Evolutionary conservation across 64 coral and sea anemone species (phyloP).

Genomic region (Cladopsammia gracilis): DNA sequence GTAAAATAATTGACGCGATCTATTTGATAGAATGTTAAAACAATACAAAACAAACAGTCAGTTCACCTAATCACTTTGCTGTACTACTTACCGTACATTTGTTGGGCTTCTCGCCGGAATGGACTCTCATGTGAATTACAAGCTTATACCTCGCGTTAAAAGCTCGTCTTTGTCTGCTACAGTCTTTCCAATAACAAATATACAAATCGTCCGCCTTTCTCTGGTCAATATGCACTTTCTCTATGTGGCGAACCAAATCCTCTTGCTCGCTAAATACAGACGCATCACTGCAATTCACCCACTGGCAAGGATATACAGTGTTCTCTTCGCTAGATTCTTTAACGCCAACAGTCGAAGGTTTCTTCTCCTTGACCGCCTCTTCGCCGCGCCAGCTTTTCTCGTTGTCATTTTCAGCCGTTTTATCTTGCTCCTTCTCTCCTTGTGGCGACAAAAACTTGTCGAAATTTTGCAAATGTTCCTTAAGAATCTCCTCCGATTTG

Average conservation of each 20-base stretch:
- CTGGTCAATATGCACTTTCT: conserved; percentile 99
- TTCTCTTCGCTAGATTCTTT: conserved; percentile 80
- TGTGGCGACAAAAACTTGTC: conserved; percentile 46
- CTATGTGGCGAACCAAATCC: conserved; percentile 96
- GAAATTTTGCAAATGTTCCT: conserved; percentile 70
- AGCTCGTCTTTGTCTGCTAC: conserved; percentile 84
- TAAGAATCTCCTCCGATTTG: conserved; percentile 76
- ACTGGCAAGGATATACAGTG: conserved; percentile 78
- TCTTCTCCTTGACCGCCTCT: conserved; percentile 33
- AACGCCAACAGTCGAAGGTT: conserved; percentile 5
- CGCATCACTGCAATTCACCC: conserved; percentile 78
- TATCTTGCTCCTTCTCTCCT: conserved; percentile 36
- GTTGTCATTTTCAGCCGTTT: not conserved
- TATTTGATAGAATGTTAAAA: conserved; percentile 50
- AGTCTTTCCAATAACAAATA: conserved; percentile 97
- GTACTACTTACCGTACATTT: conserved; percentile 92
- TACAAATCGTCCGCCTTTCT: conserved; percentile 98
- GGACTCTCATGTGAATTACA: conserved; percentile 99
- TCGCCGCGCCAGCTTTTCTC: conserved; percentile 37
- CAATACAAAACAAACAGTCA: conserved; percentile 70
- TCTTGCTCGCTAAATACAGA: conserved; percentile 88
- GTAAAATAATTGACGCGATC: conserved; percentile 50
- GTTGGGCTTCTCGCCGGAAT: conserved; percentile 97
- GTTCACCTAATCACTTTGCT: conserved; percentile 10
- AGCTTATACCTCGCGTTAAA: conserved; percentile 98